Conservation (phyloP, 2,113 vertebrate genomes). For the Pseudorhombus dupliciocellatus region DNA sequence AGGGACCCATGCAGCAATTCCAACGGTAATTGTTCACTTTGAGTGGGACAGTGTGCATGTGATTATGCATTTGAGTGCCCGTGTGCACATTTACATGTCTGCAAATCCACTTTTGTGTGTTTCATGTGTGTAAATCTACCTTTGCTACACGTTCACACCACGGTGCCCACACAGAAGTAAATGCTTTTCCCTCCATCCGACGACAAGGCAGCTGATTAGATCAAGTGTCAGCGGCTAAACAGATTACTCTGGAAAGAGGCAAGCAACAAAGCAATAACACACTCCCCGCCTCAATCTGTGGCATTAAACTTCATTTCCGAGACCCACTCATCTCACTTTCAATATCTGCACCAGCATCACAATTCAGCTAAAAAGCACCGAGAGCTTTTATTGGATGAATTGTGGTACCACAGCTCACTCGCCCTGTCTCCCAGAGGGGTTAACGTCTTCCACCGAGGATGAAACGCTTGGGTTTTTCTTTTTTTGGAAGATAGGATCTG, state of each 20-base stretch:
- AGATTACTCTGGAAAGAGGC: slow-evolving; percentile 43
- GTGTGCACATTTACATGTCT: neutral
- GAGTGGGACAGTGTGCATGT: neutral
- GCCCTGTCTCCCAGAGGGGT: neutral
- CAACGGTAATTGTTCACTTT: too few relatives aligned
- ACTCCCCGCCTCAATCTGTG: slow-evolving; percentile 37
- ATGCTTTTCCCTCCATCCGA: slow-evolving; percentile 18
- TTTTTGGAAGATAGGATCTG: neutral
- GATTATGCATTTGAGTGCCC: neutral
- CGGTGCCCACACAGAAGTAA: too few relatives aligned
- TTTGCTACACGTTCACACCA: neutral
- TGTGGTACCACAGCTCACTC: neutral
- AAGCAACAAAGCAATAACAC: slow-evolving; percentile 57
- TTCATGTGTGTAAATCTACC: neutral
- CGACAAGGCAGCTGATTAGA: slow-evolving; percentile 60
- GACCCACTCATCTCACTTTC: slow-evolving; percentile 58
- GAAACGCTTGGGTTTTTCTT: neutral
- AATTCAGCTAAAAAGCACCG: slow-evolving; percentile 32
- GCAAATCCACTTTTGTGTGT: neutral
- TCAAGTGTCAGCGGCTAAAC: slow-evolving; percentile 55
- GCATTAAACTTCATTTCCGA: slow-evolving; percentile 55
- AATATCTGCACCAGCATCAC: slow-evolving; percentile 50
- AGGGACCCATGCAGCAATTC: too few relatives aligned
- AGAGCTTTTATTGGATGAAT: slow-evolving; percentile 36
- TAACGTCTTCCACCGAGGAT: neutral